These are phyloP conservation scores for Branchellion lobata DNA, from an alignment of 2,888 invertebrate species.

Conservation along the genomic window DNA sequence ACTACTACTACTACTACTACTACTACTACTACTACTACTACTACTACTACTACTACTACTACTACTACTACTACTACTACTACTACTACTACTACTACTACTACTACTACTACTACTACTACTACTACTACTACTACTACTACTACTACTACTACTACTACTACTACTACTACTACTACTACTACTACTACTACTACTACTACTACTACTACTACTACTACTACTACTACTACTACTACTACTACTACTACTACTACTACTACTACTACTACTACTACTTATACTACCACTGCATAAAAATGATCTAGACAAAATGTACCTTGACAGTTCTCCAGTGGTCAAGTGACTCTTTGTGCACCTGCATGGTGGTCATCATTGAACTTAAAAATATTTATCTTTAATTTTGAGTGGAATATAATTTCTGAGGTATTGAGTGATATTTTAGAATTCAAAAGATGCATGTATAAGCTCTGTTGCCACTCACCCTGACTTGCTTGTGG, in stretches of 20 bases:
- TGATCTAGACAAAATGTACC: too few relatives aligned
- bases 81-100: too few relatives aligned
- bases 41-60: constrained; percentile 44
- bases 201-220: constrained; percentile 32
- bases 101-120: not conserved
- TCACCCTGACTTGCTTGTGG: constrained; percentile 30
- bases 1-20: constrained; percentile 31
- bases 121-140: constrained; percentile 29
- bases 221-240: constrained; percentile 39
- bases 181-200: constrained; percentile 36
- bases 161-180: constrained; percentile 34
- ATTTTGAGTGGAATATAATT: not conserved
- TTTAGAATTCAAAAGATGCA: too few relatives aligned
- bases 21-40: constrained; percentile 45
- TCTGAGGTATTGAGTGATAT: too few relatives aligned
- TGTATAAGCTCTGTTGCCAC: too few relatives aligned
- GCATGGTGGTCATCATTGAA: not conserved
- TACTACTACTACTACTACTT: constrained; percentile 39
- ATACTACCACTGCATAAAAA: not conserved
- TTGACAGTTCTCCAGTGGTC: constrained; percentile 19
- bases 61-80: constrained; percentile 46
- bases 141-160: constrained; percentile 29
- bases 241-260: constrained; percentile 44
- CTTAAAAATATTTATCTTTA: not conserved
- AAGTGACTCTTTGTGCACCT: not conserved